These are phyloP conservation scores for Spea hammondii DNA, from an alignment of 2,797 vertebrate genomes.

Conservation along the genomic window DNA sequence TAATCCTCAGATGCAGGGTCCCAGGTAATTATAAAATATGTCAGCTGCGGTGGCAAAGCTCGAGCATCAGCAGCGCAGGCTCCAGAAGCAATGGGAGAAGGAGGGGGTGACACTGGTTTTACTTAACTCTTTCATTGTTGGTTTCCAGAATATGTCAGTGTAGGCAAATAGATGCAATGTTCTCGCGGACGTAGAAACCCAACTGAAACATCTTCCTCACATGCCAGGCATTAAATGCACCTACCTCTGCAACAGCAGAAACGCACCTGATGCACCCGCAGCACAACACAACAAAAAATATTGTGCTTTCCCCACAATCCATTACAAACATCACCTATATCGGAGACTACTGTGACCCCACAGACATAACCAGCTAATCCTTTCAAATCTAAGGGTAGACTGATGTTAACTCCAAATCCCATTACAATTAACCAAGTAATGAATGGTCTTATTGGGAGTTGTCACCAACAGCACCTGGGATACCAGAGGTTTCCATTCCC, in stretches of 20 bases:
- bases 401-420: not conserved
- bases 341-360: not conserved
- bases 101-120: slow-evolving; percentile 35
- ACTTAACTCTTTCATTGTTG: slow-evolving; percentile 39
- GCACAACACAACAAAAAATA: not conserved
- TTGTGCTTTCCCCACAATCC: not conserved
- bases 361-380: not conserved
- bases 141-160: not conserved
- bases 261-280: not conserved
- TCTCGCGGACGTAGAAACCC: not conserved
- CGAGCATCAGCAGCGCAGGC: slow-evolving; percentile 39
- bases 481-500: not conserved
- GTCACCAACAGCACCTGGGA: not conserved
- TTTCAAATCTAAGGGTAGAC: not conserved
- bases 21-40: not conserved
- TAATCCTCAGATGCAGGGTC: not conserved
- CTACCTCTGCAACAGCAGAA: not conserved
- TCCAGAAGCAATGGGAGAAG: slow-evolving; percentile 5
- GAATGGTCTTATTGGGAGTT: not conserved
- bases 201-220: not conserved
- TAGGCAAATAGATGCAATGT: not conserved
- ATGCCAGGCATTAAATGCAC: not conserved
- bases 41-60: slow-evolving; percentile 20
- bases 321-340: not conserved
- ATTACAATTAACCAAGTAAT: too few relatives aligned